A percentile compares a stretch with the other conserved stretches of the same genome.
These are phyloP conservation scores for Troides oblongomaculatus DNA, from an alignment of 2,888 invertebrate genomes.

Conservation along the genomic window DNA sequence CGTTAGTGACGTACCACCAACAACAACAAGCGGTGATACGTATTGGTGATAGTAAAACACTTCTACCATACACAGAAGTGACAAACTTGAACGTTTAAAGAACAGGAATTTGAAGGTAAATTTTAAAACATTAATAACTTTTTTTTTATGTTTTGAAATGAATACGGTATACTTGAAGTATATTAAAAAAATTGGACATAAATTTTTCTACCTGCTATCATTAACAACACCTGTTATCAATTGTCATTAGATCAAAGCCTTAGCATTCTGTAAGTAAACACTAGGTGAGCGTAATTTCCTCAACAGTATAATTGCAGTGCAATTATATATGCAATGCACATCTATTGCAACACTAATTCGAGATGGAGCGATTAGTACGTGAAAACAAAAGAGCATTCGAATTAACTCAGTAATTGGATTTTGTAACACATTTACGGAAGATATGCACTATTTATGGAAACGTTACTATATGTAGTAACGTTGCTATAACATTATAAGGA, in stretches of 20 bases:
- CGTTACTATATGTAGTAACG: neutral
- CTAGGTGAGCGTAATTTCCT: slow-evolving; percentile 19
- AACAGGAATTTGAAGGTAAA: too few relatives aligned
- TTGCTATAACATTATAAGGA: too few relatives aligned
- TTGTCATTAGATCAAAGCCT: neutral
- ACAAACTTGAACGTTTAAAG: too few relatives aligned
- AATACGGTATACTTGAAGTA: too few relatives aligned
- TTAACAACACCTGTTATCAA: neutral
- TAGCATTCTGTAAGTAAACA: slow-evolving; percentile 6
- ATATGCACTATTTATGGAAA: neutral
- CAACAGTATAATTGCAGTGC: slow-evolving; percentile 13
- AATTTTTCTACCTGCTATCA: neutral
- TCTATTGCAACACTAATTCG: slow-evolving; percentile 17
- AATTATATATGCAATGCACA: slow-evolving; percentile 17
- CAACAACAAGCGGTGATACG: too few relatives aligned
- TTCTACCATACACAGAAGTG: too few relatives aligned
- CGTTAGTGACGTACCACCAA: too few relatives aligned
- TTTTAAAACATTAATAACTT: too few relatives aligned
- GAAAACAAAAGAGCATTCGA: slow-evolving; percentile 11
- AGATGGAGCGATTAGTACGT: slow-evolving; percentile 19
- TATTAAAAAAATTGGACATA: too few relatives aligned
- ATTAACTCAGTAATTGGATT: slow-evolving; percentile 14
- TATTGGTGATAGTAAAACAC: too few relatives aligned
- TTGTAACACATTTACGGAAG: slow-evolving; percentile 5
- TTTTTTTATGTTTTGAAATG: too few relatives aligned